Base-by-base conservation (phyloP, 2,888 invertebrate genomes). In the Melanchra persicariae region DNA sequence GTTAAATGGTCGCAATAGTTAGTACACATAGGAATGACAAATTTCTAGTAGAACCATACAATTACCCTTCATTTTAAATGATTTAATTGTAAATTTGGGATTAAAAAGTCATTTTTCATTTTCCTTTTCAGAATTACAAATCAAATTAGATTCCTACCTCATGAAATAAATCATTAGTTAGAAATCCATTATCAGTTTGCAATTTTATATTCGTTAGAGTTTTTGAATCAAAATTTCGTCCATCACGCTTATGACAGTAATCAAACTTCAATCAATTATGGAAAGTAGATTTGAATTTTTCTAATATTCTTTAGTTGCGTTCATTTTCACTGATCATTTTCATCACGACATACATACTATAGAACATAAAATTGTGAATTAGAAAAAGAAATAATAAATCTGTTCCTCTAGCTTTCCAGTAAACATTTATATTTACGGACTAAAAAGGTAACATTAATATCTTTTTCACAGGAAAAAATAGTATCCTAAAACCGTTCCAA, bases 231-330 rank as follows among this genome's bases (percentile, higher is more conserved):
- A 65, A 70, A 52, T 15, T 51, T 65, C 63, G 62, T 70, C 51
- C 47, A 70, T 80, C 76, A 71, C 4, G 49, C 37, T n/a, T n/a
- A n/a, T n/a, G n/a, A n/a, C n/a, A n/a, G n/a, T n/a, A 70, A 58
- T 79, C 60, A 70, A 58, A 81, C 9, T 71, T 43, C 12, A 59
- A 82, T 84, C 74, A 70, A 69, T 63, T 69, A 57, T 40, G 22
- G 49, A 76, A 69, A 73, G 43, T n/a, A 49, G n/a, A 55, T 51
- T 70, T 62, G 30, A 26, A 59, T 68, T 66, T 79, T 74, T 47
- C 3, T 49, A 34, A 47, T 24, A 49, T 66, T 59, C 9, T 65
- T 70, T 70, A 24, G 7, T 49, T 34, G 30, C 12, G 17, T 10
- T 34, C 47, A n/a, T 60, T 66, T 10, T 40, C 15, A 30, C 15